Conservation (phyloP, 2,797 vertebrate species). For the Pseudopleuronectes americanus region DNA sequence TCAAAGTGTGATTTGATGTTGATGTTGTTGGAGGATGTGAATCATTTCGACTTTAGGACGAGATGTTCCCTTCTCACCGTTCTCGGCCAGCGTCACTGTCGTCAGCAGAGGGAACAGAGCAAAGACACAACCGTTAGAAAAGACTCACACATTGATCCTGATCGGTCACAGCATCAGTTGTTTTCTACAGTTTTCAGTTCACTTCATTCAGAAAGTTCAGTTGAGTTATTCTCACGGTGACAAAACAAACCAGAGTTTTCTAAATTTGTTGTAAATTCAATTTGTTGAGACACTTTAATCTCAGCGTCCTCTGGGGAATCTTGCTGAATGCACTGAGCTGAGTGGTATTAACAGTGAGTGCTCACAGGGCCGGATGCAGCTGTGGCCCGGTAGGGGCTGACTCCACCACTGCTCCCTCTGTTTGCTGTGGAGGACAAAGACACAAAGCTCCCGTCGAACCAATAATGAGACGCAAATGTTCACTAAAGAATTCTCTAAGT, state of each 20-base stretch:
- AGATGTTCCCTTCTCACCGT: constrained; percentile 79
- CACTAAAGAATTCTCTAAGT: no score
- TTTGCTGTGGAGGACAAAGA: constrained; percentile 80
- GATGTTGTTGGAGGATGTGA: no score
- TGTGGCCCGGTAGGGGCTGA: constrained; percentile 85
- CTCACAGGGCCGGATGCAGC: constrained; percentile 88
- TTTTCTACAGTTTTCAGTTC: no score
- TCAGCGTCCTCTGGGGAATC: background rate
- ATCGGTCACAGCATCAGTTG: background rate
- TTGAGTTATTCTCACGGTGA: no score
- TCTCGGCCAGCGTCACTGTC: constrained; percentile 83
- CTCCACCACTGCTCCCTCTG: constrained; percentile 92
- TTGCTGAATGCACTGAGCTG: background rate
- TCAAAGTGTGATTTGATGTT: no score
- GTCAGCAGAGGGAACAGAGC: constrained; percentile 57
- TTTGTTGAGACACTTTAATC: no score
- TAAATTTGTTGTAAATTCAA: no score
- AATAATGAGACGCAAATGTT: background rate
- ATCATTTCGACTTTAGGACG: no score
- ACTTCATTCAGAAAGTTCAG: background rate
- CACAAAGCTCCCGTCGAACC: no score
- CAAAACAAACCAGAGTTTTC: no score
- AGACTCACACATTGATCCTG: background rate
- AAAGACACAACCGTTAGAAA: constrained; percentile 12
- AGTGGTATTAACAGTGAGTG: background rate